Conservation (phyloP, 2,797 vertebrate species). For the Syncerus caffer region DNA sequence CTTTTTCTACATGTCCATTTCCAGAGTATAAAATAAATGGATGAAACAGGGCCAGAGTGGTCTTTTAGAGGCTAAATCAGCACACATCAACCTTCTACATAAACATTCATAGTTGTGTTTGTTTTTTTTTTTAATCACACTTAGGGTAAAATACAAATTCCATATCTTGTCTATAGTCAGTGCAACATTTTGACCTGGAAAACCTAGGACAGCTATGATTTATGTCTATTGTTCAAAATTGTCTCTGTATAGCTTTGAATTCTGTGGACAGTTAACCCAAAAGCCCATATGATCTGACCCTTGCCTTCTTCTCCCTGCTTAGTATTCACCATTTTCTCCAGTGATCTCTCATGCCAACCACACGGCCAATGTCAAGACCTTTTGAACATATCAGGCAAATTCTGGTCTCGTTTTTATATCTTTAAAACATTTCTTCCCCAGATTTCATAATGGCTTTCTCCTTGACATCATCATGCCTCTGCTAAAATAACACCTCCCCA, state of each 20-base stretch:
- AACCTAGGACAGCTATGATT: background rate
- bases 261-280: fast-evolving
- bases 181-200: background rate
- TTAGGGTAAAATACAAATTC: background rate
- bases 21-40: background rate
- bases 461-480: background rate
- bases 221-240: background rate
- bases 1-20: background rate
- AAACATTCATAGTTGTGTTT: background rate
- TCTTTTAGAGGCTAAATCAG: background rate
- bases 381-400: background rate
- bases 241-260: background rate
- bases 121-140: background rate
- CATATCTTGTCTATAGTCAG: background rate
- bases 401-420: background rate
- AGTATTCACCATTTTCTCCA: background rate
- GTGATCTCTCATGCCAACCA: background rate
- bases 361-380: fast-evolving
- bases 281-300: background rate
- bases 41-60: background rate
- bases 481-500: background rate
- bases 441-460: background rate
- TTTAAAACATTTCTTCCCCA: background rate
- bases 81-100: background rate
- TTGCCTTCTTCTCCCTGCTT: background rate